Evolutionary conservation across 2,797 vertebrate genomes (phyloP).

Genomic region (Threskiornis aethiopicus): DNA sequence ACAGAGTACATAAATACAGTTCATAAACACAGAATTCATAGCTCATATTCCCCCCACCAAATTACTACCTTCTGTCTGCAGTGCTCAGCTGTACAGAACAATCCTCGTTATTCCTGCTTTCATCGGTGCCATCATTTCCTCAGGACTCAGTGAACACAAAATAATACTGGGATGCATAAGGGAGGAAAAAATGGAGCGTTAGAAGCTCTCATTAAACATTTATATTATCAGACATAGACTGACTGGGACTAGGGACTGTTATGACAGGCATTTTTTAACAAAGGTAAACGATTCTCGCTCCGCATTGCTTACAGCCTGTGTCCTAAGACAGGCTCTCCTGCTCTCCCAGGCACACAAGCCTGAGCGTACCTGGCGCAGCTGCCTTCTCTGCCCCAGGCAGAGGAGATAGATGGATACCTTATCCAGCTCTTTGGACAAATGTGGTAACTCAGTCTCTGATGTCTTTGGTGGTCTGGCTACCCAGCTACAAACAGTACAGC

Average conservation of each 20-base stretch:
- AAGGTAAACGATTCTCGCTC: not conserved
- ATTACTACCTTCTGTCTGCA: not conserved
- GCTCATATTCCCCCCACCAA: not conserved
- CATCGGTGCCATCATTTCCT: not conserved
- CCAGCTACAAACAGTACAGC: not conserved
- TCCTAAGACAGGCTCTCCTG: not conserved
- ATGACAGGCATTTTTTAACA: not conserved
- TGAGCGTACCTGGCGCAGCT: rapidly evolving
- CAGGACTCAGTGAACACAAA: not conserved
- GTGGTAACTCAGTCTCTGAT: not conserved
- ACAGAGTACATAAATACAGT: not conserved
- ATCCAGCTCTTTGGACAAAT: not conserved
- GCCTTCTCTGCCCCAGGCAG: not conserved
- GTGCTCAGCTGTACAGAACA: not conserved
- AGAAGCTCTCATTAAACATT: not conserved
- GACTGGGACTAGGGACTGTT: not conserved
- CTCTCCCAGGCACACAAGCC: not conserved
- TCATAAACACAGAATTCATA: not conserved
- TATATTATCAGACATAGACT: not conserved
- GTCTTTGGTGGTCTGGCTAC: not conserved
- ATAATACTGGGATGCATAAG: not conserved
- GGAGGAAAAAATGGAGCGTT: not conserved
- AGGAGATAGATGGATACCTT: rapidly evolving
- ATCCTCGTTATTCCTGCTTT: not conserved
- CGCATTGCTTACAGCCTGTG: not conserved